Evolutionary conservation across 2,888 invertebrate genomes (phyloP), one percentile per base, ranked within the genome.

Genomic region (Eupithecia subumbrata): DNA sequence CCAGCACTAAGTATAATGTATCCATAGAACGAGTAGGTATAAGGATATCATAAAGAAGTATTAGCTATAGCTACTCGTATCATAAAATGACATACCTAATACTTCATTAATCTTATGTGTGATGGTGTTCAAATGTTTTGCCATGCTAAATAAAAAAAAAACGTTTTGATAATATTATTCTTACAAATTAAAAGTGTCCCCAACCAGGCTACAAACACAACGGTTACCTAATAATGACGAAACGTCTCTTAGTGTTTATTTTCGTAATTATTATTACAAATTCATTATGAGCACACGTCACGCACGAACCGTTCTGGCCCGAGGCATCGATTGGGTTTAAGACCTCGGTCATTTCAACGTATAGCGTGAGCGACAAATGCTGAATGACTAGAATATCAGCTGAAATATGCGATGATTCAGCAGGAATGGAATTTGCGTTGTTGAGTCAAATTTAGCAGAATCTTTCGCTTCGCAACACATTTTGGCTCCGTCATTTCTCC

Each of bases 231-330:
- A 82, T 73, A 76, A 71, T 81, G 76, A 78, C 76, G 78, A 81
- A 82, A 81, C 56, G 48, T 64, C 74, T 71, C 76, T 71, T 71
- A 77, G 76, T 80, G 78, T 80, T 81, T 81, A 80, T 82, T 80
- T 76, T 79, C 76, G 77, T 82, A 81, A 80, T 80, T 81, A 75
- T 79, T 78, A 81, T 80, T 80, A 80, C 78, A 80, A 75, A 81
- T 76, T 79, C 75, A 81, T 80, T 82, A 79, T 78, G 75, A 76
- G 52, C 73, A 72, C 79, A 79, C 79, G 80, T 80, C 79, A 73
- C 78, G 71, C 77, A 73, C 78, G 71, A 74, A 75, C 79, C 76
- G 73, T 75, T 70, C 69, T 79, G 72, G 76, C 81, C 78, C 66
- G 76, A 71, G 82, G 82, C 79, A 72, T 69, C 40, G 60, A 79